Evolutionary conservation across 2,888 invertebrate genomes (phyloP).

Genomic region (Drosophila melanosoma): DNA sequence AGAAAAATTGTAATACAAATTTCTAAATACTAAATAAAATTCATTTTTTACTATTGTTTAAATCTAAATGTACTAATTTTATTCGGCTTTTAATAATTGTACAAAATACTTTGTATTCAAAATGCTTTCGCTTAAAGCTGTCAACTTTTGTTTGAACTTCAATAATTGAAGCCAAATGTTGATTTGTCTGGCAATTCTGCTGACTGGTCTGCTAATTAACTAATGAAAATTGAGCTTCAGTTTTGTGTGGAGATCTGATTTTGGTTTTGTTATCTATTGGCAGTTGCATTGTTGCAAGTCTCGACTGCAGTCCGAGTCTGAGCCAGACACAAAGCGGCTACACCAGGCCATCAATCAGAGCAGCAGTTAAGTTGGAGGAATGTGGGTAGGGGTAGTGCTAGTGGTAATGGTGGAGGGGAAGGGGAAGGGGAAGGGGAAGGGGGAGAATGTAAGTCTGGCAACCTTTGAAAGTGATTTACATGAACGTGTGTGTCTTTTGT

Average conservation of each 20-base stretch:
- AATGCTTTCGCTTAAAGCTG: not conserved
- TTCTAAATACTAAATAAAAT: not conserved
- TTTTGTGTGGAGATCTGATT: constrained; percentile 16
- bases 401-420: not conserved
- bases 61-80: not conserved
- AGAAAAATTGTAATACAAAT: not conserved
- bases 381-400: not conserved
- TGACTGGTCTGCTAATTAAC: constrained; percentile 67
- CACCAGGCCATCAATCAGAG: constrained; percentile 72
- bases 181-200: constrained; percentile 8
- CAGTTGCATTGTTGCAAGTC: constrained; percentile 63
- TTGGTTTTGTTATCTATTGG: constrained; percentile 62
- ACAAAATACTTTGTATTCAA: not conserved
- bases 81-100: not conserved
- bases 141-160: not conserved
- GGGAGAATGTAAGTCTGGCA: constrained; percentile 15
- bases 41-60: not conserved
- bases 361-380: constrained; percentile 5
- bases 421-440: not conserved
- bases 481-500: constrained; percentile 77
- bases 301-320: not conserved
- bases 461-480: constrained; percentile 76
- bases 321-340: constrained; percentile 54
- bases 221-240: constrained; percentile 63
- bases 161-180: constrained; percentile 9